Evolutionary conservation across 2,888 invertebrate species (phyloP), one percentile per base, ranked within the genome.

Genomic region (Athalia cordata): DNA sequence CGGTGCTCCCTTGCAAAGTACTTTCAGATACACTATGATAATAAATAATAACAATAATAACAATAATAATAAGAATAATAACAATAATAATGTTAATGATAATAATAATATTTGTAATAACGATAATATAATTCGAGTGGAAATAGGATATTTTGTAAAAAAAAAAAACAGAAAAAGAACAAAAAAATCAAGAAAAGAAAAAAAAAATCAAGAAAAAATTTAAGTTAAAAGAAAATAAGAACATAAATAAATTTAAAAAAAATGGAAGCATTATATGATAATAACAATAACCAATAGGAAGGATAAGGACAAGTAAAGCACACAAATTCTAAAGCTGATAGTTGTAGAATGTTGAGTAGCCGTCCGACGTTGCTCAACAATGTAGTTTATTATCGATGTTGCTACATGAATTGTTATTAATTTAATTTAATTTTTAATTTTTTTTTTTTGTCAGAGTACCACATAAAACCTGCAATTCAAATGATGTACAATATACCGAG

Each of bases 241-340:
- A 45, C 43, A 70, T 55, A 45, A 8, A 52, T 52, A 67, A 67
- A 52, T 52, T 47, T n/a, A n/a, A 67, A 29, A 43, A 72, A 72
- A 65, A 76, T 76, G 15, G 29, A 52, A 76, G 52, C 65, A 55
- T 77, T 57, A 59, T 77, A 65, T 61, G 66, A 77, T 77, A 29
- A 29, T 29, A 66, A 65, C 59, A 66, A 55, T 65, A 77, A 67
- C 77, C 76, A 62, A 74, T 81, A 81, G 83, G 83, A 84, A 62
- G 68, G 79, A 81, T 88, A 88, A 87, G 88, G 83, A 87, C 85
- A 87, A 89, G 89, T 89, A 89, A 89, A 89, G 89, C 89, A 89
- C 88, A 88, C 87, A 85, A 89, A 89, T 89, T 89, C 89, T 89
- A 89, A 89, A 89, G 87, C 87, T 87, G 87, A 85, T 88, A 89